Evolutionary conservation across 2,113 vertebrate genomes (phyloP), one percentile per base, ranked within the genome.

Genomic region (Phoenicopterus ruber): DNA sequence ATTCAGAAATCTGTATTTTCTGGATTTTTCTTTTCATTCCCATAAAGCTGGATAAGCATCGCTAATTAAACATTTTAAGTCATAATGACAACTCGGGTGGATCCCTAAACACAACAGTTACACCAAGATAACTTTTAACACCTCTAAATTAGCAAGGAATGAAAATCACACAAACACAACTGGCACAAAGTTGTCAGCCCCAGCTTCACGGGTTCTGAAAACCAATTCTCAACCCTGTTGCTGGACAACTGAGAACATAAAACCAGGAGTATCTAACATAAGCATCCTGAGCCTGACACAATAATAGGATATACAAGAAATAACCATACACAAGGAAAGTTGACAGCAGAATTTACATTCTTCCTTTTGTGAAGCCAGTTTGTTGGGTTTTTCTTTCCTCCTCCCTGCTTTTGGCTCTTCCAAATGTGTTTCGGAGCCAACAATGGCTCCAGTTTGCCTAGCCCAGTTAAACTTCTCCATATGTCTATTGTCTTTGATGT

Each of bases 391-490:
- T 92, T 52, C 44, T 91, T 87, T 62, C 65, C 50, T 46, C n/a
- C 31, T 10, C 42, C 52, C 25, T 46, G 38, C 42, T 93, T 94
- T 87, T 96, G 80, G 84, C 92, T 94, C 86, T 73, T 93, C 38
- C 57, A 69, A 90, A 81, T 15, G 9, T 40, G 42, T 83, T 94
- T 73, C 63, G 57, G 74, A 92, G 95, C 95, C 96, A 98, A 88
- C 36, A 89, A 49, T 28, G 91, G 95, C 93, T 97, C 96, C 92
- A 94, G 73, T 79, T 93, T 96, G 93, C 82, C 95, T 86, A 94
- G 89, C 52, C 89, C 87, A 79, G 63, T 65, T 96, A 97, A 97
- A 80, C 65, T 93, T 93, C 93, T 96, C 96, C 97, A 93, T 90
- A 96, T 96, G 97, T 85, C 84, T 86, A 34, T 34, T 83, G 82